Evolutionary conservation across 2,113 vertebrate genomes (phyloP).

Genomic region (Tupaia chinensis): DNA sequence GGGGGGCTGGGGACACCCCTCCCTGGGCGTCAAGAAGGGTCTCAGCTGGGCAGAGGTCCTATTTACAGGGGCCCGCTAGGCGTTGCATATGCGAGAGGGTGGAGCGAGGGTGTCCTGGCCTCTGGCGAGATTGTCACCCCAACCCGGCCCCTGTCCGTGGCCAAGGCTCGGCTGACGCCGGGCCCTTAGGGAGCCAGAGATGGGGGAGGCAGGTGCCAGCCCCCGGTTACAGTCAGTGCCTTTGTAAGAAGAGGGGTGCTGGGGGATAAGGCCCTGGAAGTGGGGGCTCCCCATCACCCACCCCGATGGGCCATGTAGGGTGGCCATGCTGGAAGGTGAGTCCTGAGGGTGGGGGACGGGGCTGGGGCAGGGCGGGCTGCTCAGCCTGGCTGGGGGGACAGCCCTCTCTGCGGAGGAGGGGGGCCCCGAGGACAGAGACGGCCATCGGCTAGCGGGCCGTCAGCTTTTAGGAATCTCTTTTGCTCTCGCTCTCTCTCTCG

Average conservation of each 20-base stretch:
- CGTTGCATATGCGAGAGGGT: constrained; percentile 44
- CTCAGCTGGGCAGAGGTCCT: not conserved
- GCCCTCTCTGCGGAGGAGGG: constrained; percentile 58
- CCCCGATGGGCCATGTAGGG: constrained; percentile 42
- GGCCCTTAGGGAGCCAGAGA: constrained; percentile 67
- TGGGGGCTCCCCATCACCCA: constrained; percentile 28
- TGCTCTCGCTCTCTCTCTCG: constrained; percentile 66
- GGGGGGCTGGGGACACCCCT: not conserved
- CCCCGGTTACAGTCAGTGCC: constrained; percentile 82
- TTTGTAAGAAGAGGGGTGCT: constrained; percentile 75
- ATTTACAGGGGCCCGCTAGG: constrained; percentile 38
- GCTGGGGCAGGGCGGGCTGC: not conserved
- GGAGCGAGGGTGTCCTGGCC: not conserved
- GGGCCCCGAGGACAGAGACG: not conserved
- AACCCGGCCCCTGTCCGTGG: constrained; percentile 69
- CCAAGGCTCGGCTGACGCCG: constrained; percentile 69
- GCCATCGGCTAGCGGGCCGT: constrained; percentile 48
- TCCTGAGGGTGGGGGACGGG: not conserved
- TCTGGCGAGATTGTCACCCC: constrained; percentile 29
- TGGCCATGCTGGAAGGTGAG: not conserved
- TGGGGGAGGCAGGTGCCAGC: constrained; percentile 53
- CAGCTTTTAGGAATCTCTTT: constrained; percentile 81
- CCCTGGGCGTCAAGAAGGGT: not conserved
- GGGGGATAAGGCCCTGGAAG: constrained; percentile 48
- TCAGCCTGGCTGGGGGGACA: constrained; percentile 58